phyloP scores from a whole-genome alignment of 2,113 vertebrate genomes.

The Cyprinodon tularosa region DNA sequence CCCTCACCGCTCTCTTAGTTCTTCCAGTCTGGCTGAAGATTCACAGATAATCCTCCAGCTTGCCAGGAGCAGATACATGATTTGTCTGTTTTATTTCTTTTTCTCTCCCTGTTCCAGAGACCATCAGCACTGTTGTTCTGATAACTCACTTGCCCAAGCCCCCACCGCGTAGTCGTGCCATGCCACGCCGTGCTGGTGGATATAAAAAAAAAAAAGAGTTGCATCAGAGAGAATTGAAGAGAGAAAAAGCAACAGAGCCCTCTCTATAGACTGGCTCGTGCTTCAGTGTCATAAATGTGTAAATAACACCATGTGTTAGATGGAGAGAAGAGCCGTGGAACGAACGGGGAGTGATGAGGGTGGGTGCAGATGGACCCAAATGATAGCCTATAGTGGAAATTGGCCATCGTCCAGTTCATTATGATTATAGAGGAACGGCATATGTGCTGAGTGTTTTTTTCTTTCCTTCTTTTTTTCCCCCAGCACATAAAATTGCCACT shows the following conservation, averaged over 20 bases:
- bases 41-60: constrained; percentile 69
- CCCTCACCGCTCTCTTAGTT: constrained; percentile 55
- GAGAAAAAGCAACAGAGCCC: constrained; percentile 47
- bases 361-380: constrained; percentile 71
- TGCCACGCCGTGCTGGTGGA: constrained; percentile 18
- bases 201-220: constrained; percentile 21
- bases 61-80: constrained; percentile 62
- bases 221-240: constrained; percentile 30
- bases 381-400: constrained; percentile 71
- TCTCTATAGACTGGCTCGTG: constrained; percentile 58
- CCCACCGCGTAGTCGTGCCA: background rate
- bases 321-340: constrained; percentile 42
- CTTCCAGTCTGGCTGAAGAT: constrained; percentile 66
- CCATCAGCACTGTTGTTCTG: constrained; percentile 52
- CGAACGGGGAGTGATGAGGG: constrained; percentile 27
- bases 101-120: constrained; percentile 52
- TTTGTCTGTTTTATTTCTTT: constrained; percentile 28
- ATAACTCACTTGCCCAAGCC: constrained; percentile 41
- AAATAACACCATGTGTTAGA: constrained; percentile 76
- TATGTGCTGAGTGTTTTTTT: constrained; percentile 66
- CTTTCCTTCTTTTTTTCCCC: background rate
- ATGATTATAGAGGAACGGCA: constrained; percentile 65
- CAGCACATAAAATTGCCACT: constrained; percentile 40
- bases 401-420: constrained; percentile 70
- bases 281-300: constrained; percentile 77